Conservation (phyloP, 2,797 vertebrate species). For the Poecilia velifera region DNA sequence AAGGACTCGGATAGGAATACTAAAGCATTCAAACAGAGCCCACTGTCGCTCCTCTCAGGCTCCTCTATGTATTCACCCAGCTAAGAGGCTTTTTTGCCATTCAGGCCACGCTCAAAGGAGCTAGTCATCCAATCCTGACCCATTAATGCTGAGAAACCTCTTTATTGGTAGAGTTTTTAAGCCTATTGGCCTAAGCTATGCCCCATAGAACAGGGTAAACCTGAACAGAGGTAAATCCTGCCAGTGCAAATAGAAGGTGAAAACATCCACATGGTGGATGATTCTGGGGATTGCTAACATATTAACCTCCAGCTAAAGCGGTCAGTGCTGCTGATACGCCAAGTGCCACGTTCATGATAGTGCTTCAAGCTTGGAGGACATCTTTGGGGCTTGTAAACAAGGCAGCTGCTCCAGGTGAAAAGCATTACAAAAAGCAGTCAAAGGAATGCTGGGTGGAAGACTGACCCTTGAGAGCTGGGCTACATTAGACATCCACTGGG, state of each 20-base stretch:
- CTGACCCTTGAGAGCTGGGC: conserved; percentile 55
- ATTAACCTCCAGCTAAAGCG: conserved; percentile 69
- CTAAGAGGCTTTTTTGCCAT: conserved; percentile 80
- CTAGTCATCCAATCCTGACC: conserved; percentile 80
- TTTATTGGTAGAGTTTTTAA: conserved; percentile 80
- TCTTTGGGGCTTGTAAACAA: conserved; percentile 37
- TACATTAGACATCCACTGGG: conserved; percentile 31
- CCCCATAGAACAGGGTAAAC: conserved; percentile 74
- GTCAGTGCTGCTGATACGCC: conserved; percentile 46
- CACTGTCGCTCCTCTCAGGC: conserved; percentile 72
- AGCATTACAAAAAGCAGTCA: conserved; percentile 42
- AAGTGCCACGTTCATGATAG: conserved; percentile 43
- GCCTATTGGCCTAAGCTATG: conserved; percentile 77
- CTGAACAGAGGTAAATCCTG: conserved; percentile 74
- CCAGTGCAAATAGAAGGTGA: conserved; percentile 63
- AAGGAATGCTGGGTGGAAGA: conserved; percentile 38
- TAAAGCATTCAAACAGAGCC: conserved; percentile 77
- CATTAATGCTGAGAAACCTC: conserved; percentile 81
- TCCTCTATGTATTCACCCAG: conserved; percentile 80
- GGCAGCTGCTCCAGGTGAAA: conserved; percentile 30
- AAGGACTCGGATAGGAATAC: conserved; percentile 77
- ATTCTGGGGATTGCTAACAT: conserved; percentile 55
- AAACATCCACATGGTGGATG: conserved; percentile 55
- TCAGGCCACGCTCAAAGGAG: conserved; percentile 81
- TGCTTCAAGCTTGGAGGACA: conserved; percentile 55